These are phyloP conservation scores for Lophochroa leadbeateri DNA, from an alignment of 2,113 vertebrate genomes.

Conservation along the genomic window DNA sequence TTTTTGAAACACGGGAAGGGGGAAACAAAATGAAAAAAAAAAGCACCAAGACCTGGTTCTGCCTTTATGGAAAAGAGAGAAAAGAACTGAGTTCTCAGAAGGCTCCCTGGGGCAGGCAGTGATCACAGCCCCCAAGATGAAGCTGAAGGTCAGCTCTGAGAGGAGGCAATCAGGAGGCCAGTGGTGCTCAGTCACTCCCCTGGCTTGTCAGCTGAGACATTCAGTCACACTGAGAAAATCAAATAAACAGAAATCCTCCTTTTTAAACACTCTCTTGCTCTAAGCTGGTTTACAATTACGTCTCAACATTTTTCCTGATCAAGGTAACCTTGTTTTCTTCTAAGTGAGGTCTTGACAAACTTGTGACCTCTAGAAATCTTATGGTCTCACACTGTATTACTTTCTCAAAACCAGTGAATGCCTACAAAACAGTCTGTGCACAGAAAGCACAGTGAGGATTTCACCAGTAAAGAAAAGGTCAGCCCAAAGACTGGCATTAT, in stretches of 20 bases:
- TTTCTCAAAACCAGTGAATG: background rate
- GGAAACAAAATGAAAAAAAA: background rate
- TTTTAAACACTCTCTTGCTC: background rate
- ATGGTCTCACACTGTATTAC: background rate
- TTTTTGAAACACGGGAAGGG: background rate
- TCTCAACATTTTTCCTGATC: background rate
- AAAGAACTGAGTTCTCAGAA: background rate
- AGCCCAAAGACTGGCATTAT: background rate
- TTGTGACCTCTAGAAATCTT: background rate
- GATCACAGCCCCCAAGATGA: background rate
- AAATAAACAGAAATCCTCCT: background rate
- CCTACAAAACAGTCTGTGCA: background rate
- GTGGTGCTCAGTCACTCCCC: background rate
- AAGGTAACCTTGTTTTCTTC: background rate
- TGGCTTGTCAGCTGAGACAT: background rate
- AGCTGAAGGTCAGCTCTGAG: background rate
- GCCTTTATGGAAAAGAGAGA: background rate
- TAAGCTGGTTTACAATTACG: background rate
- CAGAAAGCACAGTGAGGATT: background rate
- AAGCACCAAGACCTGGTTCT: background rate
- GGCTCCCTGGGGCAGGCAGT: background rate
- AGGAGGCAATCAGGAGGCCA: background rate
- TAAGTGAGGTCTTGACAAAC: background rate
- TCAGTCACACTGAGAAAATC: accelerated
- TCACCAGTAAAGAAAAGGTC: background rate